Evolutionary conservation across 2,113 vertebrate genomes (phyloP).

Genomic region (Pampusana beccarii): DNA sequence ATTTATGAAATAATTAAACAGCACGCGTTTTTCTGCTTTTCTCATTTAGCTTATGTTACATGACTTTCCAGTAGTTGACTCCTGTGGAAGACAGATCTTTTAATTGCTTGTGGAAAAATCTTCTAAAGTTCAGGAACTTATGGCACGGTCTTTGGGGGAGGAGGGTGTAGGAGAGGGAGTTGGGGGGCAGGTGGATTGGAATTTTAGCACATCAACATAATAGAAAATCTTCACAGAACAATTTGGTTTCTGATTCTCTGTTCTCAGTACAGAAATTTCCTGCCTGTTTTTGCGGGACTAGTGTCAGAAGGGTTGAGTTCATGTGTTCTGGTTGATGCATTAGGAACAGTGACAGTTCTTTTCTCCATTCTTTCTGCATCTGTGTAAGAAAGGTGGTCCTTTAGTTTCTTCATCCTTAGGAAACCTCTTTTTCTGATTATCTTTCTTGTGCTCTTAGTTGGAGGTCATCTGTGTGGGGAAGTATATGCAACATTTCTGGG

Average conservation of each 20-base stretch:
- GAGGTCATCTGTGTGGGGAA: background rate
- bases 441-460: background rate
- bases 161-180: no score
- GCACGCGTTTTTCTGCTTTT: background rate
- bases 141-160: no score
- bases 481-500: background rate
- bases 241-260: background rate
- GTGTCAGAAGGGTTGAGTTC: background rate
- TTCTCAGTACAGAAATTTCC: background rate
- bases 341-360: background rate
- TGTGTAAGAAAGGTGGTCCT: background rate
- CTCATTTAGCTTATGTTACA: background rate
- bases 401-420: background rate
- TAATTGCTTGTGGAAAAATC: background rate
- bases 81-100: background rate
- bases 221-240: background rate
- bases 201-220: background rate
- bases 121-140: background rate
- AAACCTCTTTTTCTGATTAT: background rate
- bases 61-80: background rate
- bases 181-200: no score
- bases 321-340: background rate
- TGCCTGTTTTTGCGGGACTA: background rate
- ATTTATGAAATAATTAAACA: background rate
- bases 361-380: background rate